Conservation (phyloP, 2,888 invertebrate species). For the Acanthoscelides obtectus region DNA sequence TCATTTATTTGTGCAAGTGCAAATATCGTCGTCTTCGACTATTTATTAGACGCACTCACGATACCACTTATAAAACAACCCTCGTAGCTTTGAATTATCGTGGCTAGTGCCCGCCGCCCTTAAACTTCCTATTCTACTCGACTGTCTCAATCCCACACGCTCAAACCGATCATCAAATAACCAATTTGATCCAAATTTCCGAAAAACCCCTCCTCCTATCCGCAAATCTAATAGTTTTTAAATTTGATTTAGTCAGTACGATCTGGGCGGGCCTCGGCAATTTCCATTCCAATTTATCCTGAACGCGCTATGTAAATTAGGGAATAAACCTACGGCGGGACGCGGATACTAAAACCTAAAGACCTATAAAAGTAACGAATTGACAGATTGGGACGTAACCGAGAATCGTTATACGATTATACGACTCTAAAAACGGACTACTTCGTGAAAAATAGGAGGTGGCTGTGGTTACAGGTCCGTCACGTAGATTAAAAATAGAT, state of each 20-base stretch:
- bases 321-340: not conserved
- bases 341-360: not conserved
- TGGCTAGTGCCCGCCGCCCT: too few relatives aligned
- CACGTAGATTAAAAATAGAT: not conserved
- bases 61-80: too few relatives aligned
- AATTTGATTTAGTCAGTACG: not conserved
- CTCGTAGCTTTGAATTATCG: too few relatives aligned
- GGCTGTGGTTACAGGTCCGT: not conserved
- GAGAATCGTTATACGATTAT: not conserved
- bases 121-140: too few relatives aligned
- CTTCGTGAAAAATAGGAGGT: not conserved
- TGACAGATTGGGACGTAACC: not conserved
- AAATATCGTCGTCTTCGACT: too few relatives aligned
- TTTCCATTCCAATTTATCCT: not conserved
- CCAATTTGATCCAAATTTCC: not conserved
- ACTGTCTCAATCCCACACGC: too few relatives aligned
- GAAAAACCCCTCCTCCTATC: not conserved
- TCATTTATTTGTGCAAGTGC: too few relatives aligned
- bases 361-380: not conserved
- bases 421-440: not conserved
- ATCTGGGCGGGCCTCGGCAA: not conserved
- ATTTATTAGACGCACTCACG: too few relatives aligned
- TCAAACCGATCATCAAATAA: too few relatives aligned
- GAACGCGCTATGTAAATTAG: not conserved
- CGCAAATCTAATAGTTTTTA: not conserved